A percentile compares a stretch with the other conserved stretches of the same genome.
Evolutionary conservation across 2,888 invertebrate species (phyloP).

Genomic region (Scaptomyza flava): DNA sequence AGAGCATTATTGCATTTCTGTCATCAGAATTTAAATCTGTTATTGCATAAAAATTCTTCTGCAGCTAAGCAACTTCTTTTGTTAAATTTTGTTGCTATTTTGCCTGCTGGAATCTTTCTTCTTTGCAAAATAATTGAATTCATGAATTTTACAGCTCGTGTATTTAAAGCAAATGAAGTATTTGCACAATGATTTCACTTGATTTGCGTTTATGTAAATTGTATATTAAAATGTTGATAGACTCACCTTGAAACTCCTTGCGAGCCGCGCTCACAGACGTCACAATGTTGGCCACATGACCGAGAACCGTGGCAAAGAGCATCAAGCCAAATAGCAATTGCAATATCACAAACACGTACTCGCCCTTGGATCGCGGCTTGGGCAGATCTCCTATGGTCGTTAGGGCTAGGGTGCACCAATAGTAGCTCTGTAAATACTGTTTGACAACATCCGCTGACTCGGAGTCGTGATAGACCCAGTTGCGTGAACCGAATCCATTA

Average conservation of each 20-base stretch:
- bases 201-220: neutral
- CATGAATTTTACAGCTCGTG: too few relatives aligned
- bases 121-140: too few relatives aligned
- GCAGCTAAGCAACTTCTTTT: neutral
- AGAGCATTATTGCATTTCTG: neutral
- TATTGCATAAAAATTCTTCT: neutral
- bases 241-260: slow-evolving; percentile 98
- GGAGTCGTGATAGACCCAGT: slow-evolving; percentile 95
- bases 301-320: slow-evolving; percentile 97
- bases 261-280: slow-evolving; percentile 98
- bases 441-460: slow-evolving; percentile 95
- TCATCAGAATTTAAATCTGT: neutral
- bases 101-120: too few relatives aligned
- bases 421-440: slow-evolving; percentile 98
- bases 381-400: slow-evolving; percentile 98
- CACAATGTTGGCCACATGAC: slow-evolving; percentile 99
- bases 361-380: slow-evolving; percentile 95
- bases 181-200: too few relatives aligned
- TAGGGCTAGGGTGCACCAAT: slow-evolving; percentile 98
- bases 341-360: slow-evolving; percentile 97
- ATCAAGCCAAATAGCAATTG: slow-evolving; percentile 97
- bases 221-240: neutral
- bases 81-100: too few relatives aligned
- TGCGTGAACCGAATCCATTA: slow-evolving; percentile 96
- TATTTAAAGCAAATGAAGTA: too few relatives aligned